Base-by-base conservation (phyloP, 2,113 vertebrate genomes). In the Saguinus midas region DNA sequence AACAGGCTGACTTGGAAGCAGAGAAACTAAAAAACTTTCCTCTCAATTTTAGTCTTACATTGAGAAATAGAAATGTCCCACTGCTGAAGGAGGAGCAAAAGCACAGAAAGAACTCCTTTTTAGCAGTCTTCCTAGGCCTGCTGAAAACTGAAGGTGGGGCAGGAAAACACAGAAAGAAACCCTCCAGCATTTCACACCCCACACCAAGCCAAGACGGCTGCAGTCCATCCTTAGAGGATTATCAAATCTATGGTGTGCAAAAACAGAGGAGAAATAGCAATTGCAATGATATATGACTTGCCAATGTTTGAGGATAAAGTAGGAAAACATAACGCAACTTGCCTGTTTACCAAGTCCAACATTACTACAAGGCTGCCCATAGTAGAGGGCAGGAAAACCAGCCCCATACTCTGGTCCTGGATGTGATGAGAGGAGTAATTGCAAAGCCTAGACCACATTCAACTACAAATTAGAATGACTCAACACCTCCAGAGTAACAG, bases 1-100 rank as follows among this genome's bases (percentile, higher is more conserved):
- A 40, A 48, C 37, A 23, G 8, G 27, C 25, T 43, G 10, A 35
- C 27, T 2, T 43, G 43, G 23, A 68, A 61, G 8, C 20, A 78
- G 5, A 14, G 10, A 40, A 87, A 50, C 57, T 40, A 14, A 58
- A 87, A 68, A 45, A 17, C 21, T 12, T 66, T 55, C 10, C 66
- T 3, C 23, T 8, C 6, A 9, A 17, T 73, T 3, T 16, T 23
- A 27, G 0, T 35, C 72, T 43, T 52, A 20, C 48, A 58, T 0
- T 87, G 1, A 37, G 1, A 48, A 70, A 50, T 80, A 68, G 35
- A 3, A 70, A 6, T 57, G 64, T 10, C 27, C 45, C 43, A 17
- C 8, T 52, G 6, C 45, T 35, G 27, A 78, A 40, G 27, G 58
- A 64, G 61, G 27, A 64, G 61, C 27, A 64, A 64, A 64, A 64